Evolutionary conservation across 1,140 invertebrate genomes (phyloP).

Genomic region (Papilio glaucus): DNA sequence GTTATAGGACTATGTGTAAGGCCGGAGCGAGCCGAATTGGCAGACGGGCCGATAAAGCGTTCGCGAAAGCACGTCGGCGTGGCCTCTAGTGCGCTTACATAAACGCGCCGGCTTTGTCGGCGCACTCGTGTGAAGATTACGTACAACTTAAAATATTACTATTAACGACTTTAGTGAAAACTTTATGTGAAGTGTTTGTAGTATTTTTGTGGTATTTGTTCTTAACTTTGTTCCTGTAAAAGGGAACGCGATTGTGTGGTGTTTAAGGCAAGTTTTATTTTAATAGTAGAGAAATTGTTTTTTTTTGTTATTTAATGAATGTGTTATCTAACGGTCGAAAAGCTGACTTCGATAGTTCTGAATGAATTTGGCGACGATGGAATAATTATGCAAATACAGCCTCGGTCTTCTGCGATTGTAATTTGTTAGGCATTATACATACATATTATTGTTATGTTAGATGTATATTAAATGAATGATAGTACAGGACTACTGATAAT

Average conservation of each 20-base stretch:
- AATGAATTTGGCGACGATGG: background rate
- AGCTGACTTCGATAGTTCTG: background rate
- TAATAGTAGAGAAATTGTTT: background rate
- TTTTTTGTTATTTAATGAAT: background rate
- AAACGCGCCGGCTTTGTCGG: constrained; percentile 39
- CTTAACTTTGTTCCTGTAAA: background rate
- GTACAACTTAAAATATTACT: background rate
- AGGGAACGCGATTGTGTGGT: background rate
- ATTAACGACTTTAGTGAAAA: constrained; percentile 20
- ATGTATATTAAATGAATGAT: background rate
- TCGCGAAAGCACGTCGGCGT: constrained; percentile 56
- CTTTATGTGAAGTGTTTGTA: constrained; percentile 10
- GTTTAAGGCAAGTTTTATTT: constrained; percentile 9
- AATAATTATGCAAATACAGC: background rate
- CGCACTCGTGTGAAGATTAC: background rate
- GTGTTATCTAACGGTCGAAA: background rate
- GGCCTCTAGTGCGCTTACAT: constrained; percentile 44
- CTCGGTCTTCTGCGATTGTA: background rate
- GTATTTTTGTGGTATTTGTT: constrained; percentile 21
- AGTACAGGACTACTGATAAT: no score
- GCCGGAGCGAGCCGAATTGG: constrained; percentile 48
- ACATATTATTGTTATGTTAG: background rate
- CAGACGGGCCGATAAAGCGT: constrained; percentile 64
- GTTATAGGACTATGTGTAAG: constrained; percentile 53
- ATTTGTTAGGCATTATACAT: background rate